A percentile compares a stretch with the other conserved stretches of the same genome.
These are phyloP conservation scores for Apodemia mormo DNA, from an alignment of 2,888 invertebrate genomes.

Conservation along the genomic window DNA sequence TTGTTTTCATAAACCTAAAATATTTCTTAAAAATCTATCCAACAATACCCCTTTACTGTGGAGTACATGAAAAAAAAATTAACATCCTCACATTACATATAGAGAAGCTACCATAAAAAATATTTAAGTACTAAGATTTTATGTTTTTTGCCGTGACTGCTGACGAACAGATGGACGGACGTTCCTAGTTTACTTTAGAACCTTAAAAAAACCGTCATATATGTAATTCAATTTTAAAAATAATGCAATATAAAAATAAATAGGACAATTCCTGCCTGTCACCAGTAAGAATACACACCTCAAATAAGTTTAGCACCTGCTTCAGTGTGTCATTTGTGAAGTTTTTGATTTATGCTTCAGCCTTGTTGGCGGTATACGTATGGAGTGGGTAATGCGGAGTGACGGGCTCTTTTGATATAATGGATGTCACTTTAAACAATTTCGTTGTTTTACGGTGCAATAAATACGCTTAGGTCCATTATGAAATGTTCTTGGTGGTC, in stretches of 20 bases:
- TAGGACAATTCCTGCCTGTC: background rate
- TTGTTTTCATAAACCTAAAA: too few relatives aligned
- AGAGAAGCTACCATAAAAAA: too few relatives aligned
- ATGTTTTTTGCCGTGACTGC: too few relatives aligned
- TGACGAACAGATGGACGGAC: too few relatives aligned
- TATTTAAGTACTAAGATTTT: too few relatives aligned
- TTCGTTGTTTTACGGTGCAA: background rate
- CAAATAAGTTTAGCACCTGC: slow-evolving; percentile 45
- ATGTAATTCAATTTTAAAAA: too few relatives aligned
- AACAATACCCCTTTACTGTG: too few relatives aligned
- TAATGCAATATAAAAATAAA: background rate
- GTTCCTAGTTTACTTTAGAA: too few relatives aligned
- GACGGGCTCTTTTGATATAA: slow-evolving; percentile 34
- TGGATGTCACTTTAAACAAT: slow-evolving; percentile 25
- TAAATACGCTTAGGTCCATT: background rate
- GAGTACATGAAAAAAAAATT: too few relatives aligned
- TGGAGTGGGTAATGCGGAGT: slow-evolving; percentile 25
- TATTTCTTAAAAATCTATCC: too few relatives aligned
- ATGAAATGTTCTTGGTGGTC: background rate
- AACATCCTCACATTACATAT: too few relatives aligned
- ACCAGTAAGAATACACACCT: background rate
- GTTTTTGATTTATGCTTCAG: slow-evolving; percentile 61
- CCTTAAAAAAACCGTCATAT: too few relatives aligned
- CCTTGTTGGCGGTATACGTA: slow-evolving; percentile 28
- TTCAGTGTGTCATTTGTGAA: slow-evolving; percentile 53